phyloP scores from a whole-genome alignment of 2,888 invertebrate species.

The Norana najaformis region DNA sequence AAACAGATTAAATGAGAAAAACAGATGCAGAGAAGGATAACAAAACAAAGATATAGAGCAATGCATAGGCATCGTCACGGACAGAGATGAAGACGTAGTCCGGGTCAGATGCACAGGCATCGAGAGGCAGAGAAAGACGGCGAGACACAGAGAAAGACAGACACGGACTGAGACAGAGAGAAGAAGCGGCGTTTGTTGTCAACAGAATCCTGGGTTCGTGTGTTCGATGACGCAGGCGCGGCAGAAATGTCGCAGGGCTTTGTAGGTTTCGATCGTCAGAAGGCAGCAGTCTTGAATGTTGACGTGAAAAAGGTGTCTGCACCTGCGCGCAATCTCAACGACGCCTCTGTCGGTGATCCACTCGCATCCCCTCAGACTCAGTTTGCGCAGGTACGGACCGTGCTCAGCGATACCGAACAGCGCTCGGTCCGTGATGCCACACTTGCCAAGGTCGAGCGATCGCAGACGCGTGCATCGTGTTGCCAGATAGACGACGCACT shows the following conservation, averaged over 20 bases:
- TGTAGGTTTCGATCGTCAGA: constrained; percentile 83
- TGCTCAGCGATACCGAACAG: constrained; percentile 79
- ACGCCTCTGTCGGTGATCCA: constrained; percentile 85
- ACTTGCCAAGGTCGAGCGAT: constrained; percentile 88
- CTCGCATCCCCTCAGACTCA: constrained; percentile 87
- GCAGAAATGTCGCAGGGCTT: constrained; percentile 89
- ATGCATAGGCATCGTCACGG: no score
- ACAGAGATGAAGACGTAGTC: no score
- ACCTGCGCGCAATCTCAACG: constrained; percentile 85
- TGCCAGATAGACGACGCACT: constrained; percentile 83
- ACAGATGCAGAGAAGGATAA: background rate
- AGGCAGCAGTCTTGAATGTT: constrained; percentile 93
- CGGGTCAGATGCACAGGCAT: background rate
- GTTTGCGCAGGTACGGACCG: constrained; percentile 80
- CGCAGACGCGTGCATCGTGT: constrained; percentile 82
- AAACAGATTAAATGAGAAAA: no score
- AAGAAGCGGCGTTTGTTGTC: background rate
- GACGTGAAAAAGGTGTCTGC: constrained; percentile 83
- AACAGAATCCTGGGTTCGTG: constrained; percentile 90
- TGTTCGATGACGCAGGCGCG: constrained; percentile 91
- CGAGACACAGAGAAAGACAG: no score
- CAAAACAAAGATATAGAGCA: no score
- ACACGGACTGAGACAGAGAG: no score
- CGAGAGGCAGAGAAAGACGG: background rate
- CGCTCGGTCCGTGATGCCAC: constrained; percentile 82